Evolutionary conservation across 2,797 vertebrate species (phyloP), one percentile per base, ranked within the genome.

Genomic region (Pangasius krempfi): DNA sequence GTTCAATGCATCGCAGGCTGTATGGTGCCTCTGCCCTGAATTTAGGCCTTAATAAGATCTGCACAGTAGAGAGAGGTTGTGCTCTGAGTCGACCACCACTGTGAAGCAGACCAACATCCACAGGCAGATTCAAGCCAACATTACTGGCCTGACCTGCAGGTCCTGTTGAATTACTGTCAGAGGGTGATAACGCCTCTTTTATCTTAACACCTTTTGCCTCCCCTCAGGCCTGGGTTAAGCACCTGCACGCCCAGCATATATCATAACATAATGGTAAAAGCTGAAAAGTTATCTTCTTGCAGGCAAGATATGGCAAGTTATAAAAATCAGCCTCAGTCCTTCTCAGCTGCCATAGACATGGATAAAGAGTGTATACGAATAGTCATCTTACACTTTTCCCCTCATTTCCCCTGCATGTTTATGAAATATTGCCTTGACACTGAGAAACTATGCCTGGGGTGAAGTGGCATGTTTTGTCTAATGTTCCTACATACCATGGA

Each of bases 221-320:
- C 90, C 91, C 82, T 66, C 70, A 80, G 89, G 90, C 86, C 88
- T 64, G 79, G 76, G 91, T 90, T 91, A 93, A 94, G 93, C 95
- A 95, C 95, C 95, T 94, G 93, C 93, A 93, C 93, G 93, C 91
- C 93, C 91, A 91, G 93, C 95, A 97, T 96, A 95, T 94, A 96
- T 97, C 95, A 96, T 93, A 93, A 94, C 93, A 95, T 96, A 96
- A 96, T 96, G 95, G 94, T 95, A 94, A 92, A 94, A 95, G 95
- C 95, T 92, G 93, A 95, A 92, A 93, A 95, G 95, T 95, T 94
- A 75, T 91, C 89, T 90, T 89, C 88, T 90, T 94, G 93, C 91
- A 70, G 86, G 89, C 90, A 91, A 93, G 93, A 94, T 86, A 92
- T 92, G 94, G 94, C 92, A 90, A 95, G 94, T 94, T 70, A 92